Evolutionary conservation across 1,140 invertebrate species (phyloP), one percentile per base, ranked within the genome.

Genomic region (Orussus abietinus): DNA sequence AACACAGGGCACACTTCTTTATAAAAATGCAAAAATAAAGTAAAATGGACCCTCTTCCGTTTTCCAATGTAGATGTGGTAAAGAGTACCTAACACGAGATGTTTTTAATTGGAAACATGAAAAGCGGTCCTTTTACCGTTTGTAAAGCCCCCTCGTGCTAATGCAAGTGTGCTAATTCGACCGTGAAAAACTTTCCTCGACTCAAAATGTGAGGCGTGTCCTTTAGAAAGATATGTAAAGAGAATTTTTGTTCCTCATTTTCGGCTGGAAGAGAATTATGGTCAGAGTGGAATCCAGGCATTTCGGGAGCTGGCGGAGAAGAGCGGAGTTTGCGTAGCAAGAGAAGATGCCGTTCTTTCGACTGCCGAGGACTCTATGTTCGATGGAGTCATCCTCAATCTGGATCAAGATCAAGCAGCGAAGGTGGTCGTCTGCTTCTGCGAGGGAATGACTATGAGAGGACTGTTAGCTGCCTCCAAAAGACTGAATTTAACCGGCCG

Each of bases 351-450:
- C 0, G 77, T 88, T 10, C 65, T 82, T 3, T 81, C 78, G 47
- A 80, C 80, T 34, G 80, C 83, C 2, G 74, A 79, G 17, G 76
- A 81, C 25, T 70, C 77, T 22, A 75, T 75, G 20, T 83, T 82
- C 61, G 79, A 84, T 53, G 71, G 74, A 36, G 75, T 85, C 2
- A 66, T 86, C 6, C 58, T 62, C 13, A 80, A 78, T 41, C 68
- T 87, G 5, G 62, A 74, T 38, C 70, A 77, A 51, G 80, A 80
- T 44, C 66, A 68, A 5, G 75, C 76, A 21, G 83, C 83, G 4
- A 70, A 75, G 21, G 86, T 88, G 4, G 81, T 88, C n/a, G 84
- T 90, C 2, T 90, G 88, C 64, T 90, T 90, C 75, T 90, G 87
- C 66, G 86, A 90, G 69, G 86, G 87, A 3, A 75, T 79, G 59